Base-by-base conservation (phyloP, 1,140 invertebrate genomes). In the Musca vetustissima region DNA sequence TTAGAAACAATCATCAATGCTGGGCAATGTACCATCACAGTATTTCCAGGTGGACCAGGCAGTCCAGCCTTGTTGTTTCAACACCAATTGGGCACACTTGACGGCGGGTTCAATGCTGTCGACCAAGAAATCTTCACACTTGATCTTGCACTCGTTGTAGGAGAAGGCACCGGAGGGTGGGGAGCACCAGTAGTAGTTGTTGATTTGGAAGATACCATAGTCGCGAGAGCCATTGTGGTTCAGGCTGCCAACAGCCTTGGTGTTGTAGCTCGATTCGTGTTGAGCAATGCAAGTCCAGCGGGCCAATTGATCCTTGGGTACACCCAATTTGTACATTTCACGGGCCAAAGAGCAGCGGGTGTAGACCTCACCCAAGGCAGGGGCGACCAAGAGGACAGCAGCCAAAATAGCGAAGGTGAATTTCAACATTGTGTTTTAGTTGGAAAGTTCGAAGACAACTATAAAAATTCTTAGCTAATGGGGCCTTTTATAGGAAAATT, bases 191-290 rank as follows among this genome's bases (percentile, higher is more conserved):
- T 74, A 78, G n/a, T 70, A 69, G 67, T 75, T 72, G 57, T 79
- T 80, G 53, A 80, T 76, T 67, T 79, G 76, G 68, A 79, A 80
- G 24, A 79, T 73, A 21, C 77, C 77, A 48, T 74, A 78, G 67
- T 78, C 77, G 3, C 71, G 57, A 57, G 74, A 75, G 32, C 74
- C 73, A 55, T 79, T 74, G 4, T n/a, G 22, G 24, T 78, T 78
- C 14, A 57, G 1, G 1, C 70, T 64, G 17, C 76, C 75, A 32
- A 75, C 71, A 50, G 55, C 55, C 19, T 43, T 32, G 22, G 69
- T 70, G n/a, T 55, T 52, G 13, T 61, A 70, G 11, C 43, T 14
- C n/a, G 64, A 66, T 47, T 70, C 69, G 24, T 50, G 69, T 36
- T 69, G 50, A 32, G 69, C 69, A 67, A 70, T 70, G 17, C 64